Evolutionary conservation across 2,888 invertebrate genomes (phyloP).

Genomic region (Magallana nippona): DNA sequence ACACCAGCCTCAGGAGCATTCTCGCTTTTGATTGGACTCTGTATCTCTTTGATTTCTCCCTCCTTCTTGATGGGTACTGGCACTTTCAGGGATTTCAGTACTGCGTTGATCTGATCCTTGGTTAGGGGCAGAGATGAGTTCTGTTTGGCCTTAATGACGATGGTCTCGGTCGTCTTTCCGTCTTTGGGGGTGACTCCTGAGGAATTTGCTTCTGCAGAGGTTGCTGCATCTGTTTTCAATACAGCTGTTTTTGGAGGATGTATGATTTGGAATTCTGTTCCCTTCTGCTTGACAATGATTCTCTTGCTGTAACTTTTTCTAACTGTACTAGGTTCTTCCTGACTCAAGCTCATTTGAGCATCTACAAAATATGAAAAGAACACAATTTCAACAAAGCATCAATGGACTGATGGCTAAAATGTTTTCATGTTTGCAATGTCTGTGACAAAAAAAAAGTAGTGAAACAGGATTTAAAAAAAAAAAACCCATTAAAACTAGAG

Average conservation of each 20-base stretch:
- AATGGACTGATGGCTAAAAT: too few relatives aligned
- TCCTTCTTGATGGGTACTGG: constrained; percentile 62
- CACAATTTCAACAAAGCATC: background rate
- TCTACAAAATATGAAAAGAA: constrained; percentile 40
- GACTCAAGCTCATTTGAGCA: constrained; percentile 48
- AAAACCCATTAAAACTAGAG: too few relatives aligned
- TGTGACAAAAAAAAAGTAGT: too few relatives aligned
- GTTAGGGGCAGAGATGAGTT: constrained; percentile 63
- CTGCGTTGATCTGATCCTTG: constrained; percentile 70
- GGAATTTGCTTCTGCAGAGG: background rate
- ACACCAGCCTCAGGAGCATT: constrained; percentile 18
- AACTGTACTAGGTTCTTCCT: constrained; percentile 45
- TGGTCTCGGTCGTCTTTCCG: constrained; percentile 50
- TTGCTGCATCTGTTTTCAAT: constrained; percentile 20
- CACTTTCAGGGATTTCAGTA: constrained; percentile 69
- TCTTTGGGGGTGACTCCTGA: constrained; percentile 3
- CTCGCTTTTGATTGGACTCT: constrained; percentile 32
- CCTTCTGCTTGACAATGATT: constrained; percentile 47
- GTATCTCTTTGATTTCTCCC: constrained; percentile 48
- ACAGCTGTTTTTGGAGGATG: background rate
- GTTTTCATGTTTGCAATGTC: too few relatives aligned
- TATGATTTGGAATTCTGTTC: constrained; percentile 26
- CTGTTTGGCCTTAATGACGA: constrained; percentile 59
- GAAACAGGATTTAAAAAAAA: too few relatives aligned
- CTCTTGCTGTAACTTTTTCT: constrained; percentile 48